These are phyloP conservation scores for Mayetiola destructor DNA, from an alignment of 2,888 invertebrate species.

Conservation along the genomic window DNA sequence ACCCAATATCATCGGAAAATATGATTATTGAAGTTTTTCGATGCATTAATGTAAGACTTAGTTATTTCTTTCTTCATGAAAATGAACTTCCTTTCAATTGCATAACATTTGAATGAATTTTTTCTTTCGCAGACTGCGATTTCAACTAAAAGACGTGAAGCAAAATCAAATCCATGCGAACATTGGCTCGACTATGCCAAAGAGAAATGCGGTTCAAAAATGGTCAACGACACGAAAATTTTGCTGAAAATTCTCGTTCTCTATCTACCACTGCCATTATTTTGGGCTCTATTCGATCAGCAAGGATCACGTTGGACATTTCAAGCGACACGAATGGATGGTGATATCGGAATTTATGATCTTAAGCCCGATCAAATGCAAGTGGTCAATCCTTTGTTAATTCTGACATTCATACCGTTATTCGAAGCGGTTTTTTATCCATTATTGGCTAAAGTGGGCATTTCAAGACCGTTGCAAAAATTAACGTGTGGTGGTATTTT, in stretches of 20 bases:
- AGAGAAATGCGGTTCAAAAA: conserved; percentile 50
- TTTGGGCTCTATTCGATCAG: conserved; percentile 91
- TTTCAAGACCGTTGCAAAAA: conserved; percentile 67
- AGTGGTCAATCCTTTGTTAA: conserved; percentile 75
- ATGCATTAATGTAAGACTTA: conserved; percentile 55
- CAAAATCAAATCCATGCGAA: conserved; percentile 33
- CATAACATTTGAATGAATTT: background rate
- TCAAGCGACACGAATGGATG: conserved; percentile 80
- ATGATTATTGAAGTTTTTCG: conserved; percentile 60
- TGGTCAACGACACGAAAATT: conserved; percentile 70
- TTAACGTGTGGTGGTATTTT: conserved; percentile 77
- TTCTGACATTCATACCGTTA: conserved; percentile 71
- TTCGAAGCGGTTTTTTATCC: conserved; percentile 74
- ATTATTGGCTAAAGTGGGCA: conserved; percentile 47
- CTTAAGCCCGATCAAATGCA: conserved; percentile 92
- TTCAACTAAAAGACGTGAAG: conserved; percentile 25
- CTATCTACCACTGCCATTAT: conserved; percentile 75
- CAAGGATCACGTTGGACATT: conserved; percentile 87
- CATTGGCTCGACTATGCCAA: conserved; percentile 90
- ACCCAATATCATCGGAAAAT: conserved; percentile 62
- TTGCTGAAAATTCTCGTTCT: conserved; percentile 59
- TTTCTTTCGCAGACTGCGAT: conserved; percentile 32
- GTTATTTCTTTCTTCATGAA: background rate
- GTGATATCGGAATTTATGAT: conserved; percentile 54
- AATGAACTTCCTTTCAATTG: background rate